Evolutionary conservation across 1,140 invertebrate genomes (phyloP), one percentile per base, ranked within the genome.

Genomic region (Trichonephila inaurata): DNA sequence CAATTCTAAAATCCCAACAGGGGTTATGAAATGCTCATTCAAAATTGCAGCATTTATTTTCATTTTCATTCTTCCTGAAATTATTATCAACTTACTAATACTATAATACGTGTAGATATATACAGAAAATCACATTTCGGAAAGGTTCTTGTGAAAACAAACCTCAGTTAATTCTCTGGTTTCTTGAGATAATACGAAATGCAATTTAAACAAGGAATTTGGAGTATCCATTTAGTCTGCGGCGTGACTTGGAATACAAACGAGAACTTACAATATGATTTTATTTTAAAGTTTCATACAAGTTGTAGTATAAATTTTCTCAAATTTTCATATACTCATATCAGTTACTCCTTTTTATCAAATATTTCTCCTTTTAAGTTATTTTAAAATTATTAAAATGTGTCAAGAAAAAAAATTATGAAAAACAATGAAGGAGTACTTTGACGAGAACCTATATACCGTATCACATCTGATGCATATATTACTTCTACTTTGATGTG

Each of bases 131-230:
- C 2, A 12, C 33, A 40, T 77, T 77, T 77, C 33, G 4, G 28
- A 40, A 77, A 18, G 33, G 24, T 12, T 40, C 72, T 14, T 18
- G 18, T 4, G 28, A 14, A 77, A 77, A 77, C 33, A 18, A 77
- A 77, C 24, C 72, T 77, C 18, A 77, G 18, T 77, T 77, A 77
- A 18, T 16, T 33, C 28, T 77, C 33, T 77, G 33, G 72, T 6
- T 28, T 18, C 4, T 40, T 16, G 72, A 40, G 72, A 77, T 77
- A 77, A 77, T 77, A 33, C 33, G 33, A 28, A 77, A 77, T 77
- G 28, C 28, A 77, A 77, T 77, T 77, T 77, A 33, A 40, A 77
- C 72, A 77, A 77, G 28, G 40, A 77, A 77, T 77, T 12, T 18
- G 18, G 72, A 33, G 28, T 77, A 77, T 40, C 33, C 28, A 18